Percentiles rank a stretch among this genome's conserved stretches.
phyloP scores from a whole-genome alignment of 1,140 invertebrate species.

The Physella acuta region DNA sequence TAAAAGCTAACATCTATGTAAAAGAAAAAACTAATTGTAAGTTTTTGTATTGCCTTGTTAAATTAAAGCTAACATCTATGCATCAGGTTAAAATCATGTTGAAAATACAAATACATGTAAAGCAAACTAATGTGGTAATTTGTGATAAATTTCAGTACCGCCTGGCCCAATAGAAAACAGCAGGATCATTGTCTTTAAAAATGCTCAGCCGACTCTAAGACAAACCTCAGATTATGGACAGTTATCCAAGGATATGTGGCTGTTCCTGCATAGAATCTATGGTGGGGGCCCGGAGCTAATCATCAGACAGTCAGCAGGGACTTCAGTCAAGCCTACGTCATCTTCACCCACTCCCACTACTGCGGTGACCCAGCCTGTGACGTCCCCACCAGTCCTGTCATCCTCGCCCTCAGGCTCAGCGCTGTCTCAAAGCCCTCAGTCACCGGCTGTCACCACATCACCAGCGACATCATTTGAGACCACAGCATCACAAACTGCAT shows the following conservation, averaged over 20 bases:
- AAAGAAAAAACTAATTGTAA: constrained; percentile 68
- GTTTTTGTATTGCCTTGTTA: background rate
- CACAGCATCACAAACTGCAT: too few species aligned
- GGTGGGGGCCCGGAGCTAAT: constrained; percentile 78
- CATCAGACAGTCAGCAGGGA: constrained; percentile 19
- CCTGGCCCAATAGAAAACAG: constrained; percentile 86
- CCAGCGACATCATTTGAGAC: too few species aligned
- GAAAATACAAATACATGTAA: too few species aligned
- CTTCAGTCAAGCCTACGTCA: constrained; percentile 9
- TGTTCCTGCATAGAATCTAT: constrained; percentile 80
- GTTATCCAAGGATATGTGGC: constrained; percentile 81
- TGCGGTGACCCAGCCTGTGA: too few species aligned
- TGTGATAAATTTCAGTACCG: too few species aligned
- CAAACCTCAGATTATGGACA: constrained; percentile 78
- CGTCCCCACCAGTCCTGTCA: too few species aligned
- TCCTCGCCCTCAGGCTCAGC: too few species aligned
- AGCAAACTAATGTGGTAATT: too few species aligned
- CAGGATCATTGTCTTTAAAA: constrained; percentile 68
- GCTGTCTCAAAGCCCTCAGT: too few species aligned
- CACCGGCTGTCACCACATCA: too few species aligned
- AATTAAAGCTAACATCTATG: background rate
- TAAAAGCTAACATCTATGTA: too few species aligned
- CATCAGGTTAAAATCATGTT: too few species aligned
- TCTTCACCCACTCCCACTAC: constrained; percentile 12
- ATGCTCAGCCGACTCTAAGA: constrained; percentile 62